Evolutionary conservation across 1,140 invertebrate species (phyloP), one percentile per base, ranked within the genome.

Genomic region (Procambarus clarkii): DNA sequence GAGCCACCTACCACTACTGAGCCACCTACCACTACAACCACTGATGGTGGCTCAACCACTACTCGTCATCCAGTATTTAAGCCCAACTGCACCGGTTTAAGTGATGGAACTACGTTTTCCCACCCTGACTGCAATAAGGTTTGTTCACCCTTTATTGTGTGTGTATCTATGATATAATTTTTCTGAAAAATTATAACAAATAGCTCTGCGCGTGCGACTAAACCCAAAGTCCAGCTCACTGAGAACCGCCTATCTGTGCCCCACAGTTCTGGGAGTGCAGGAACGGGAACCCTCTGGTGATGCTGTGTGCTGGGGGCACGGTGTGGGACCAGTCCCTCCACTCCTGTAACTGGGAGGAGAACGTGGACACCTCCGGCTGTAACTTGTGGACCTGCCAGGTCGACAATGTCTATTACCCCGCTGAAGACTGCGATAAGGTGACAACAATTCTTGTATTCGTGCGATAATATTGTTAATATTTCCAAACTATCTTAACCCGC

Each of bases 351-450:
- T 91, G 88, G 88, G 82, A 79, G 34, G 82, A 79, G 11, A 15
- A 96, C 94, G 96, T 96, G 0, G 94, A 95, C n/a, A 85, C 50
- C 44, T 60, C 48, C 46, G 3, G 60, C 45, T 91, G 88, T 44
- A 54, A 64, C 13, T 2, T 83, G 79, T 91, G 88, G 88, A 21
- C 50, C 44, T 91, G 88, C 44, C 71, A 84, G 15, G 82, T 91
- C 18, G 88, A 91, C 15, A 91, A 91, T 76, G 78, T n/a, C 2
- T 91, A 91, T 45, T 85, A 84, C 34, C 81, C 88, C 13, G 60
- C 71, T 18, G 50, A 11, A 2, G 81, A 91, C 58, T 91, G 88
- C 48, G 76, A 91, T 46, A 79, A 91, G 88, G 88, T 91, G 74
- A 24, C 13, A 64, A 1, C 13, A 54, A 9, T 4, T 54, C 13